phyloP scores from a whole-genome alignment of 2,888 invertebrate genomes.

The Diloba caeruleocephala region DNA sequence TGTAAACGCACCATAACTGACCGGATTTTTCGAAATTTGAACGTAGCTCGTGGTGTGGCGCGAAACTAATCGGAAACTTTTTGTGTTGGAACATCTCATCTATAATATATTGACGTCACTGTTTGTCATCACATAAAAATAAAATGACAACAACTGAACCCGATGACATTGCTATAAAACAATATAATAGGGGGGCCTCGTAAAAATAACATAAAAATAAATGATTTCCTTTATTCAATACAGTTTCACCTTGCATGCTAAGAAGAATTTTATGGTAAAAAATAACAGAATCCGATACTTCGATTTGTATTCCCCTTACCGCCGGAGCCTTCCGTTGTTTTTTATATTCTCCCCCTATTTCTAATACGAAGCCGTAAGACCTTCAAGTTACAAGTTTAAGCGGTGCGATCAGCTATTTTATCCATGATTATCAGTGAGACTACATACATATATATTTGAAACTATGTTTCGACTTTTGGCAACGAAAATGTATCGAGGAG shows the following conservation, averaged over 20 bases:
- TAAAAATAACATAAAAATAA: slow-evolving; percentile 60
- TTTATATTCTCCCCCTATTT: slow-evolving; percentile 59
- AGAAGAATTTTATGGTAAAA: slow-evolving; percentile 53
- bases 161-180: slow-evolving; percentile 41
- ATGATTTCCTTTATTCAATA: slow-evolving; percentile 59
- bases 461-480: no score
- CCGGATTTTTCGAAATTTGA: no score
- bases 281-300: slow-evolving; percentile 61
- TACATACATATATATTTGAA: no score
- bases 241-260: slow-evolving; percentile 54
- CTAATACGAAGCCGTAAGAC: slow-evolving; percentile 33
- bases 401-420: slow-evolving; percentile 10
- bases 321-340: slow-evolving; percentile 67
- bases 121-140: slow-evolving; percentile 37
- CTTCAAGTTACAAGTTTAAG: slow-evolving; percentile 18
- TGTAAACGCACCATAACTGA: no score
- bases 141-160: slow-evolving; percentile 27
- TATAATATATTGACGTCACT: no score
- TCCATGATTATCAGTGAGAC: no score
- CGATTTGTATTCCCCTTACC: slow-evolving; percentile 75
- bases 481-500: no score
- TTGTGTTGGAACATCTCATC: no score
- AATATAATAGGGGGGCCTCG: slow-evolving; percentile 45
- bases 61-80: no score
- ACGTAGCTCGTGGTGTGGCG: no score